Base-by-base conservation (phyloP, 2,113 vertebrate genomes). In the Malurus melanocephalus region DNA sequence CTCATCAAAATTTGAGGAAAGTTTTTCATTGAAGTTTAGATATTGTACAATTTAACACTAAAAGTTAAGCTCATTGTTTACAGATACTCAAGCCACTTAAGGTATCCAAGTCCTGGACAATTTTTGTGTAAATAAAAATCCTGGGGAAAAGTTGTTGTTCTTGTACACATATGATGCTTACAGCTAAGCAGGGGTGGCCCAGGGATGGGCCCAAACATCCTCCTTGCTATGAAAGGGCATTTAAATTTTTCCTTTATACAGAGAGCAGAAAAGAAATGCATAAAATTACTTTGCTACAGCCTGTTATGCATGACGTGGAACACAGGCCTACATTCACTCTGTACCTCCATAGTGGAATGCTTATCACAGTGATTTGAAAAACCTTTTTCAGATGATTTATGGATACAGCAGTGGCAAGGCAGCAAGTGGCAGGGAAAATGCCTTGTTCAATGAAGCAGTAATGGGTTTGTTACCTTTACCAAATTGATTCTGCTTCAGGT, bases 401-500 rank as follows among this genome's bases (percentile, higher is more conserved):
- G 55, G 77, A n/a, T 35, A 84, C 85, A 48, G 72, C 26, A 46
- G 15, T 40, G 35, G 59, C 43, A 73, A 84, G 51, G 65, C n/a
- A 87, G 45, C 23, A 66, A 90, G 74, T 22, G 35, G 55, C 62
- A 91, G 68, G n/a, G 59, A 67, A 94, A 79, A 66, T 38, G n/a
- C 69, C 66, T 85, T 69, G 32, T 93, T 94, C 86, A 84, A 33
- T 56, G 66, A 91, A 92, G 74, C 71, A 87, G 45, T 90, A 87
- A 42, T 42, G 28, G 62, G 59, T 67, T 74, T 83, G 57, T 71
- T 92, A 82, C 61, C 92, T 95, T 95, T 78, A 94, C 40, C 87
- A 69, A 95, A 90, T 43, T 92, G 80, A 92, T 93, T 95, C 69
- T 87, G 46, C 51, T 88, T 75, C 61, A 74, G 71, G 82, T 86